phyloP scores from a whole-genome alignment of 2,797 vertebrate genomes.

The Gadopsis bispinosus region DNA sequence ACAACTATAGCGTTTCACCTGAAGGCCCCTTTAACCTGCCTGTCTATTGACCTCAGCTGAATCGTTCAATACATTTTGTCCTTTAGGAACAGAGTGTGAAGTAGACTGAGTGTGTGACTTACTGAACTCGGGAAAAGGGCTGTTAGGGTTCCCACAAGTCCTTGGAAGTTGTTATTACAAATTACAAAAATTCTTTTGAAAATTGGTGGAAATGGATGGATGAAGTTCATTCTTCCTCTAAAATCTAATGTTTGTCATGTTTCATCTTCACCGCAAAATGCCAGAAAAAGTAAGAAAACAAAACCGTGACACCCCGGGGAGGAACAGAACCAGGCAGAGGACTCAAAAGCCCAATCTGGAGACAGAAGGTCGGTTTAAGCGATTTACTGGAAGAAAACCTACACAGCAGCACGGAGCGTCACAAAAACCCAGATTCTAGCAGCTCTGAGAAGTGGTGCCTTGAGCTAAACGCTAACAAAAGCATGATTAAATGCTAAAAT shows the following conservation, averaged over 20 bases:
- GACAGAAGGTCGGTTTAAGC: too few relatives aligned
- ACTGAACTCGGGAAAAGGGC: background rate
- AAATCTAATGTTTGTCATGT: background rate
- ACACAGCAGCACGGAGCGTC: too few relatives aligned
- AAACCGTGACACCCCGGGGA: too few relatives aligned
- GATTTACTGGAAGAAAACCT: too few relatives aligned
- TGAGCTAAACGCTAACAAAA: background rate
- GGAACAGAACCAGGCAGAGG: too few relatives aligned
- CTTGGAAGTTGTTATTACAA: background rate
- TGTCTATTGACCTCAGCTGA: background rate
- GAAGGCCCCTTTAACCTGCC: background rate
- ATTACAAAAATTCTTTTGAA: background rate
- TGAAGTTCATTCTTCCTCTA: background rate
- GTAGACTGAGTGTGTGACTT: background rate
- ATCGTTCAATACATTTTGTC: constrained; percentile 4
- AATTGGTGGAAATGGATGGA: background rate
- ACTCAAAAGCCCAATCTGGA: too few relatives aligned
- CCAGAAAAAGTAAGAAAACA: background rate
- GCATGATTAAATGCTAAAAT: background rate
- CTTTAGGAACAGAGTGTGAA: constrained; percentile 5
- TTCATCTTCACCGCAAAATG: background rate
- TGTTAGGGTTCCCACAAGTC: background rate
- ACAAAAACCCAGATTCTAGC: background rate
- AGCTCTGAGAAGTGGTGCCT: background rate
- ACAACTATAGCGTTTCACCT: background rate